phyloP scores from a whole-genome alignment of 2,797 vertebrate genomes.

The Glyptemys insculpta region DNA sequence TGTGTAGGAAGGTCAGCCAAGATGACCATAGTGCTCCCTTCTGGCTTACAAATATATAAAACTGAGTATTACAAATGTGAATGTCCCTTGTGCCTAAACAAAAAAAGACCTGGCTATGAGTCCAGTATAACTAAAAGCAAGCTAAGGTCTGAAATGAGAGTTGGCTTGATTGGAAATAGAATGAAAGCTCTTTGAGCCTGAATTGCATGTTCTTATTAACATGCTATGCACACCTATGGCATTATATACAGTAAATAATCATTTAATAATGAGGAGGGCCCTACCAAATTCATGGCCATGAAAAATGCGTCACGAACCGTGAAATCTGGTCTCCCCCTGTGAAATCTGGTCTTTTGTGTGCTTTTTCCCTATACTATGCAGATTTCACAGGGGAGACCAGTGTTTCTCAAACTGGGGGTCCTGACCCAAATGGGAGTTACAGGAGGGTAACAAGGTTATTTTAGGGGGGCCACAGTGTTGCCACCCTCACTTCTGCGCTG shows the following conservation, averaged over 20 bases:
- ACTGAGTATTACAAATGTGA: accelerated
- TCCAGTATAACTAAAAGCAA: not conserved
- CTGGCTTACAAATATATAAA: not conserved
- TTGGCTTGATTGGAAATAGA: not conserved
- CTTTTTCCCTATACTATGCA: too few relatives aligned
- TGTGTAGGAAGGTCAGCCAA: accelerated
- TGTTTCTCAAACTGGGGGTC: too few relatives aligned
- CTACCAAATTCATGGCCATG: not conserved
- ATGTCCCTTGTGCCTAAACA: not conserved
- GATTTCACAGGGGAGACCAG: too few relatives aligned
- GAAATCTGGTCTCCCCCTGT: too few relatives aligned
- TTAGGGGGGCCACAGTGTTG: too few relatives aligned
- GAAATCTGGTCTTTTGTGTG: too few relatives aligned
- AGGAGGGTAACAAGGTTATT: too few relatives aligned
- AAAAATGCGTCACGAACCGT: too few relatives aligned
- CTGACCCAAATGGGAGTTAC: too few relatives aligned
- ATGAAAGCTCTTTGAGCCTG: not conserved
- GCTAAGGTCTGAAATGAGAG: not conserved
- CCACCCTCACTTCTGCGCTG: too few relatives aligned
- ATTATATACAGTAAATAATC: not conserved
- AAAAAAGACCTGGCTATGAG: not conserved
- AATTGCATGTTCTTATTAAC: not conserved
- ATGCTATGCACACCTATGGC: accelerated
- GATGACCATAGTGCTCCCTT: not conserved
- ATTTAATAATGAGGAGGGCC: not conserved